Conservation (phyloP, 2,888 invertebrate species). For the Plutella xylostella region DNA sequence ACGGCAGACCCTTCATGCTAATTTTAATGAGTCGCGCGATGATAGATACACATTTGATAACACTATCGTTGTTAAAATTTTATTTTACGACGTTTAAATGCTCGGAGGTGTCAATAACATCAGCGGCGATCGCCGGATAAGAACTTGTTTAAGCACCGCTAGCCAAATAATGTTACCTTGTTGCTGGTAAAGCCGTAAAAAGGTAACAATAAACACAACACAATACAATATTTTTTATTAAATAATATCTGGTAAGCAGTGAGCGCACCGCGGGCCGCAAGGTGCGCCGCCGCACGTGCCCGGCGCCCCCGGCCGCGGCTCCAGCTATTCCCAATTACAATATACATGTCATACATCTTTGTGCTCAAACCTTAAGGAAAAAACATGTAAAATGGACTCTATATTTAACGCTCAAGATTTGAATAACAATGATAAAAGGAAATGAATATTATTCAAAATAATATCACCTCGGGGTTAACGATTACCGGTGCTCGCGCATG, state of each 20-base stretch:
- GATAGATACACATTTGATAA: constrained; percentile 2
- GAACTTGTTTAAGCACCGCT: constrained; percentile 1
- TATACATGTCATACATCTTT: constrained; percentile 67
- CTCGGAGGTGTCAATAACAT: constrained; percentile 1
- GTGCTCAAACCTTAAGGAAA: constrained; percentile 33
- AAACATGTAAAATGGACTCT: constrained; percentile 53
- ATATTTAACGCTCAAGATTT: constrained; percentile 46
- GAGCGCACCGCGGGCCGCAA: constrained; percentile 31
- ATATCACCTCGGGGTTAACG: constrained; percentile 71
- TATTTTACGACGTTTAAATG: constrained; percentile 4
- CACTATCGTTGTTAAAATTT: background rate
- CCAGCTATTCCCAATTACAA: constrained; percentile 60
- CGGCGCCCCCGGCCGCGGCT: constrained; percentile 43
- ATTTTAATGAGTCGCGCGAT: constrained; percentile 3
- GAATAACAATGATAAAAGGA: constrained; percentile 60
- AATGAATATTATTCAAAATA: constrained; percentile 64
- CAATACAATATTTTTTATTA: background rate
- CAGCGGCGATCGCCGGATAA: background rate
- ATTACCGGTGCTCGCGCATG: constrained; percentile 66
- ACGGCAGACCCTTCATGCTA: constrained; percentile 29
- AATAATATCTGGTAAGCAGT: background rate
- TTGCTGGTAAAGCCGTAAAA: background rate
- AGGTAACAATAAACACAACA: background rate
- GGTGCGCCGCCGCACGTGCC: constrained; percentile 66
- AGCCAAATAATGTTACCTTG: background rate